phyloP scores from a whole-genome alignment of 2,888 invertebrate genomes.

The Iphiclides podalirius region DNA sequence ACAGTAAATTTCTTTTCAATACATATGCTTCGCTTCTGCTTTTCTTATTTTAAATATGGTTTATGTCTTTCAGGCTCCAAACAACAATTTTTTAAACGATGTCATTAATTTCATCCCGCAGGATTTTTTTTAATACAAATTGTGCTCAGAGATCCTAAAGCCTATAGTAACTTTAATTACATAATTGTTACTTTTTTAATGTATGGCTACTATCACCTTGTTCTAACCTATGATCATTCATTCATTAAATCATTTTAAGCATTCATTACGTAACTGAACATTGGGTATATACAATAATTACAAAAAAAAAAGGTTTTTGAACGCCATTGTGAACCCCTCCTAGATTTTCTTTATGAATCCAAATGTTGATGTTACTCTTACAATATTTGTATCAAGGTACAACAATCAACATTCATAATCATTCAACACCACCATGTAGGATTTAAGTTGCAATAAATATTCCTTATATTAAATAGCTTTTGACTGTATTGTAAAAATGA shows the following conservation, averaged over 20 bases:
- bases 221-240: constrained; percentile 68
- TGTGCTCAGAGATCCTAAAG: constrained; percentile 19
- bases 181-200: constrained; percentile 20
- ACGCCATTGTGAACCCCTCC: constrained; percentile 46
- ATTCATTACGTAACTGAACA: constrained; percentile 43
- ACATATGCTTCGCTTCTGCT: too few species aligned
- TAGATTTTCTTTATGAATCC: too few species aligned
- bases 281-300: constrained; percentile 70
- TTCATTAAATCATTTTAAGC: too few species aligned
- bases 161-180: constrained; percentile 11
- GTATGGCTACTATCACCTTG: constrained; percentile 72
- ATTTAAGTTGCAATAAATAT: too few species aligned
- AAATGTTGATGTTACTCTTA: constrained; percentile 1
- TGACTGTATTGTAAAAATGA: too few species aligned
- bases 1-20: too few species aligned
- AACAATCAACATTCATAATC: neutral
- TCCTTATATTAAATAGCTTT: too few species aligned
- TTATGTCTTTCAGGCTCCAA: too few species aligned
- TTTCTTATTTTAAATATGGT: too few species aligned
- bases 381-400: constrained; percentile 1
- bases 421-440: too few species aligned
- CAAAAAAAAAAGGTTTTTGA: constrained; percentile 51
- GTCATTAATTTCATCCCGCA: too few species aligned
- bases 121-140: constrained; percentile 8
- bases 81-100: too few species aligned